phyloP scores from a whole-genome alignment of 2,797 vertebrate genomes.

The Glyptemys insculpta region DNA sequence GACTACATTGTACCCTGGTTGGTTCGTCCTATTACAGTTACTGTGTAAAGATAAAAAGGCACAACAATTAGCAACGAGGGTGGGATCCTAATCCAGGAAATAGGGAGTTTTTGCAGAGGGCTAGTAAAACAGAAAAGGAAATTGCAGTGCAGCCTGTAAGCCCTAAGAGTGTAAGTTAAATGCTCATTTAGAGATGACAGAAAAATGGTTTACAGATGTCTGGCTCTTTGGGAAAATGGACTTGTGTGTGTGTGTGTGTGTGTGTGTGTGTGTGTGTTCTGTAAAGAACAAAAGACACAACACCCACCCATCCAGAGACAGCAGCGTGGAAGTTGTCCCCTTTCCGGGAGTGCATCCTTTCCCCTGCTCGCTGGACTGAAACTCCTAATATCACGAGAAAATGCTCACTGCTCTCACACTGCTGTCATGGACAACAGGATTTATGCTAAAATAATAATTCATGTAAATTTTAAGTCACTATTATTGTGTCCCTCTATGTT shows the following conservation, averaged over 20 bases:
- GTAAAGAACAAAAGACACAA: not conserved
- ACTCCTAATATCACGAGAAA: not conserved
- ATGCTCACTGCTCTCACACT: not conserved
- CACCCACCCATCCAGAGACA: not conserved
- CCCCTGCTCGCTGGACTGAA: not conserved
- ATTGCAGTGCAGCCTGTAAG: not conserved
- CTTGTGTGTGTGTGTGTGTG: not conserved
- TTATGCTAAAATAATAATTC: not conserved
- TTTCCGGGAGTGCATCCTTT: not conserved
- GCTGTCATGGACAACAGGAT: not conserved
- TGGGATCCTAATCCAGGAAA: no score
- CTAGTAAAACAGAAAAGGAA: not conserved
- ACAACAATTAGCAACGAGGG: no score
- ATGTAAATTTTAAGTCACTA: not conserved
- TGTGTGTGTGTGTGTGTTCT: not conserved
- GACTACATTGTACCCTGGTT: no score
- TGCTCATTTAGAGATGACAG: not conserved
- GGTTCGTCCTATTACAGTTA: no score
- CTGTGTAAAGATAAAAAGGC: no score
- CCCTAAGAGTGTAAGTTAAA: not conserved
- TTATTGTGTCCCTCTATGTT: accelerated
- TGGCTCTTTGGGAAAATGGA: not conserved
- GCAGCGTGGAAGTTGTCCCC: not conserved
- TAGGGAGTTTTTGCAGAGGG: no score
- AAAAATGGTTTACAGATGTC: not conserved